Evolutionary conservation across 1,140 invertebrate species (phyloP).

Genomic region (Trichonephila inaurata): DNA sequence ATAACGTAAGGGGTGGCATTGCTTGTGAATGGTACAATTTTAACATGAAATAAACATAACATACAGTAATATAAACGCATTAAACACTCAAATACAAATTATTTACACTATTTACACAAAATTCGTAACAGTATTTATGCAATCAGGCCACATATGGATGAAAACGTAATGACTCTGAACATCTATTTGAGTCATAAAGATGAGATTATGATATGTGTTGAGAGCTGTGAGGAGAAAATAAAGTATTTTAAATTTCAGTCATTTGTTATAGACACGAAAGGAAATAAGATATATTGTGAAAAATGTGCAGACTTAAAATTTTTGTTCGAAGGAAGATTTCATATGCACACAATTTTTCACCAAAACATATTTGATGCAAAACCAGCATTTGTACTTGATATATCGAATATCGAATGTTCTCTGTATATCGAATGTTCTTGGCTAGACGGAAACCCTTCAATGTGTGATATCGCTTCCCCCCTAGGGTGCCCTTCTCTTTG

Average conservation of each 20-base stretch:
- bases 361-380: background rate
- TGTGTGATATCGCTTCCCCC: too few relatives aligned
- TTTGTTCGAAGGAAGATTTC: background rate
- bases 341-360: background rate
- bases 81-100: too few relatives aligned
- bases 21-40: too few relatives aligned
- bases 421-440: background rate
- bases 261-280: background rate
- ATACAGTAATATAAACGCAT: too few relatives aligned
- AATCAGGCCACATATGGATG: background rate
- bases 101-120: too few relatives aligned
- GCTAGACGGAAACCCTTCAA: background rate
- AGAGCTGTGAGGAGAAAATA: too few relatives aligned
- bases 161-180: background rate
- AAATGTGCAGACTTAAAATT: background rate
- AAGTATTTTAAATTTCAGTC: background rate
- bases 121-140: too few relatives aligned
- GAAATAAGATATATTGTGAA: background rate
- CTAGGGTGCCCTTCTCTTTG: too few relatives aligned
- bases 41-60: too few relatives aligned
- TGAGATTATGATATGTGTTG: background rate
- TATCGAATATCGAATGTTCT: background rate
- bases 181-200: too few relatives aligned
- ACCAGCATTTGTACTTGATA: background rate
- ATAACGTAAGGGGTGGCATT: too few relatives aligned